A percentile compares a stretch with the other conserved stretches of the same genome.
Evolutionary conservation across 2,888 invertebrate species (phyloP).

Genomic region (Carcina quercana): DNA sequence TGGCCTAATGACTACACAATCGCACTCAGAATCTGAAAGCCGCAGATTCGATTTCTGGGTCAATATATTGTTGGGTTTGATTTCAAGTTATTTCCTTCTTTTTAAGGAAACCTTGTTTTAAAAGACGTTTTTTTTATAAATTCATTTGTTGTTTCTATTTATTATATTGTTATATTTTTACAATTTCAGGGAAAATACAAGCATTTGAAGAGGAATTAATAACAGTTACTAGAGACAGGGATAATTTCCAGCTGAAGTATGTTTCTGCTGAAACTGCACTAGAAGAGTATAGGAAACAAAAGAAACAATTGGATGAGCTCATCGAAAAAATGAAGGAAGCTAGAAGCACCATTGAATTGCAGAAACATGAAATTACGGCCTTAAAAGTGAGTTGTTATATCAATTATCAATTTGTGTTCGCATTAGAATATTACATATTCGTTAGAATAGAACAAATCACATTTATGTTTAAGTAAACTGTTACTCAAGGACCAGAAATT

Average conservation of each 20-base stretch:
- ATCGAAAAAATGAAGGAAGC: slow-evolving; percentile 56
- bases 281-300: slow-evolving; percentile 73
- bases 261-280: slow-evolving; percentile 65
- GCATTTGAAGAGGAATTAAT: slow-evolving; percentile 66
- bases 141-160: slow-evolving; percentile 1
- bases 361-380: slow-evolving; percentile 58
- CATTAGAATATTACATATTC: background rate
- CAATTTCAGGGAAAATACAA: slow-evolving; percentile 48
- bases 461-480: too few species aligned
- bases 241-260: slow-evolving; percentile 59
- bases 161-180: background rate
- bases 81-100: too few species aligned
- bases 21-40: too few species aligned
- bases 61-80: too few species aligned
- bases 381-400: slow-evolving; percentile 45
- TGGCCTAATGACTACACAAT: too few species aligned
- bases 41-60: too few species aligned
- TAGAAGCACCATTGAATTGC: slow-evolving; percentile 55
- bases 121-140: background rate
- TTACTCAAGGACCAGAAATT: too few species aligned
- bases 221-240: slow-evolving; percentile 57
- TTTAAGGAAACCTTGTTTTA: too few species aligned
- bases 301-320: slow-evolving; percentile 67
- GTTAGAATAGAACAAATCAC: too few species aligned
- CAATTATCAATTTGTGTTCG: too few species aligned